A percentile compares a stretch with the other conserved stretches of the same genome.
Evolutionary conservation across 2,797 vertebrate species (phyloP).

Genomic region (Lacerta bilineata): DNA sequence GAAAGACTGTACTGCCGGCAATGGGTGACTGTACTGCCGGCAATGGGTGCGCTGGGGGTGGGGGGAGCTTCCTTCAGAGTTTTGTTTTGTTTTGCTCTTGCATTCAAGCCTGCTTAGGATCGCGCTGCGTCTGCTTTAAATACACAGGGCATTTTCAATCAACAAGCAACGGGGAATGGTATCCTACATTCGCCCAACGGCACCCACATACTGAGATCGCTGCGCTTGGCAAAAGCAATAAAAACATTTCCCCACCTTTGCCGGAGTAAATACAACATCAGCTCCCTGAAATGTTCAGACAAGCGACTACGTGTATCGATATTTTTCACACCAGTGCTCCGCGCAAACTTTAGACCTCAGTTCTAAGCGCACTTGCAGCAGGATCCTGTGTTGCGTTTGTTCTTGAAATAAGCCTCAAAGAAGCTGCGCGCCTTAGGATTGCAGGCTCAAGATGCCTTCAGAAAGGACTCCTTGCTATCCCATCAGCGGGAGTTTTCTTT

Average conservation of each 20-base stretch:
- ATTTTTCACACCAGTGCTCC: not conserved
- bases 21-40: no score
- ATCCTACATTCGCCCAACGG: no score
- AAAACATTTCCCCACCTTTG: not conserved
- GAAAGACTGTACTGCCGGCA: no score
- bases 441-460: no score
- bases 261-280: not conserved
- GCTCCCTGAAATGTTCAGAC: not conserved
- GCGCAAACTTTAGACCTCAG: not conserved
- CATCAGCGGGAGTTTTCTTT: not conserved
- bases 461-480: not conserved
- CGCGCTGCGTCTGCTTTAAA: not conserved
- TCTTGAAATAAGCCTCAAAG: not conserved
- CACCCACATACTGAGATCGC: not conserved
- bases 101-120: not conserved
- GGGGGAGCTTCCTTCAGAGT: no score
- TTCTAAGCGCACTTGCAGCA: not conserved
- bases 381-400: no score
- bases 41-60: no score
- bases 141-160: not conserved
- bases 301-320: not conserved
- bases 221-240: conserved; percentile 49
- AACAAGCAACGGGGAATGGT: no score
- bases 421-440: not conserved
- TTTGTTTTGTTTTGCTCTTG: no score